phyloP scores from a whole-genome alignment of 2,888 invertebrate genomes.

The Eupithecia subumbrata region DNA sequence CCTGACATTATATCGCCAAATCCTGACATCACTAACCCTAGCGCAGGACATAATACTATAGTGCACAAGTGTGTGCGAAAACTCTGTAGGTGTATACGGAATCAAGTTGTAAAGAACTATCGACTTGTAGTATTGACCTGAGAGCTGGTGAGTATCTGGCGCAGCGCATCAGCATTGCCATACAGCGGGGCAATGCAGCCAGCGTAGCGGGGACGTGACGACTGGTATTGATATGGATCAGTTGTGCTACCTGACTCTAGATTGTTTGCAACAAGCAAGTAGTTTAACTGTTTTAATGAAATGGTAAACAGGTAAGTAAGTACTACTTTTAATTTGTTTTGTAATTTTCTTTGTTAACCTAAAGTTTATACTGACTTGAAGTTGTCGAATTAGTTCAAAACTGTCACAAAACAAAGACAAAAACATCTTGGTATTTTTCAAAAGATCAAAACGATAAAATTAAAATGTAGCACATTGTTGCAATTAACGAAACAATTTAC shows the following conservation, averaged over 20 bases:
- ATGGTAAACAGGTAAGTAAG: too few species aligned
- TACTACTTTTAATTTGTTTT: too few species aligned
- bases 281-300: not conserved
- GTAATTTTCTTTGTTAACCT: too few species aligned
- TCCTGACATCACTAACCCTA: too few species aligned
- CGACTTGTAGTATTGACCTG: too few species aligned
- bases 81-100: too few species aligned
- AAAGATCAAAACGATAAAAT: conserved; percentile 24
- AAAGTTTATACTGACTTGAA: not conserved
- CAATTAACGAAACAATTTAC: not conserved
- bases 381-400: not conserved
- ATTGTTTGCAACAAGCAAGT: not conserved
- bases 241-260: not conserved
- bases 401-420: conserved; percentile 6
- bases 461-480: conserved; percentile 3
- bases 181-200: not conserved
- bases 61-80: too few species aligned
- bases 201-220: not conserved
- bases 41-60: too few species aligned
- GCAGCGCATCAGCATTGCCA: not conserved
- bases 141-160: not conserved
- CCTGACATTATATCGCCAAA: too few species aligned
- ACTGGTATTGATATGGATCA: not conserved
- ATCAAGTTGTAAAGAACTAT: too few species aligned
- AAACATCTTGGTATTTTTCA: not conserved